Percentiles rank a stretch among this genome's conserved stretches.
Conservation (phyloP, 2,797 vertebrate species). For the Mus minutoides region DNA sequence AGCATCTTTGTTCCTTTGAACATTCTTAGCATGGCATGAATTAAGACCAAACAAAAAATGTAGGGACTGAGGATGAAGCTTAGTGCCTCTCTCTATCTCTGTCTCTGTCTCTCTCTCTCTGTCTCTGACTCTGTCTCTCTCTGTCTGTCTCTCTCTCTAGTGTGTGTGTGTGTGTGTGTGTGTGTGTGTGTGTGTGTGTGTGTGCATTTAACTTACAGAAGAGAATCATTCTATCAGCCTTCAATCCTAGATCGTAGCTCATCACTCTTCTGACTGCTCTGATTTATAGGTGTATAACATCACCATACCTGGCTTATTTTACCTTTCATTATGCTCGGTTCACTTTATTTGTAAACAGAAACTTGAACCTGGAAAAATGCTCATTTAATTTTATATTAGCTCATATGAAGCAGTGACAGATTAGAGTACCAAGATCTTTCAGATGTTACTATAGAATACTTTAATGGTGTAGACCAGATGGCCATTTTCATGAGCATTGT, state of each 20-base stretch:
- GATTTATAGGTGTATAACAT: background rate
- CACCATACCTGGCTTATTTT: background rate
- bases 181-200: background rate
- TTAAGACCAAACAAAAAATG: background rate
- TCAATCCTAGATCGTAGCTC: background rate
- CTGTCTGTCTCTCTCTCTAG: background rate
- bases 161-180: background rate
- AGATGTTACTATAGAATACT: background rate
- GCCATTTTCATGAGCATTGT: background rate
- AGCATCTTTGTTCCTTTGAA: background rate
- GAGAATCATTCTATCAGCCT: background rate
- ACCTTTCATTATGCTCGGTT: background rate
- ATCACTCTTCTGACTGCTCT: background rate
- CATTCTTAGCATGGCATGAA: background rate
- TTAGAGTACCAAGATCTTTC: background rate
- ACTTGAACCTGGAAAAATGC: background rate
- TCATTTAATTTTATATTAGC: background rate
- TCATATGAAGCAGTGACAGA: background rate
- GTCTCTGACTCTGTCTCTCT: no score
- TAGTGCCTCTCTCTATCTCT: no score
- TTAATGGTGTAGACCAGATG: background rate
- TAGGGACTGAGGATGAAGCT: background rate
- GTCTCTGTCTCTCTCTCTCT: background rate
- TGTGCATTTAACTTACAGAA: background rate
- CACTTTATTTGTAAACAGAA: conserved; percentile 23